A percentile compares a stretch with the other conserved stretches of the same genome.
phyloP scores from a whole-genome alignment of 2,888 invertebrate genomes.

The Lochmaea capreae region DNA sequence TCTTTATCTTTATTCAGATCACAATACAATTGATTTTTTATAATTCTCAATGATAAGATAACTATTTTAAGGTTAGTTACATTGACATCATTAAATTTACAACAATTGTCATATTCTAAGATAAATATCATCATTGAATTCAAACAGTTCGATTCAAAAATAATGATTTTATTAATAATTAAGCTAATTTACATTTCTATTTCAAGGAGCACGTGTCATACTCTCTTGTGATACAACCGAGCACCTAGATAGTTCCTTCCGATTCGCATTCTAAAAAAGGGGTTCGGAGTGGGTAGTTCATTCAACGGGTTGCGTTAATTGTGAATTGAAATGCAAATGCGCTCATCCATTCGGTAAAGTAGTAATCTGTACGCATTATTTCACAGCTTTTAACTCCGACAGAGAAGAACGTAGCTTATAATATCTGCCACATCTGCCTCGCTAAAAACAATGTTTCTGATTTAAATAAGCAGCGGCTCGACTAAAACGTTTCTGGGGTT shows the following conservation, averaged over 20 bases:
- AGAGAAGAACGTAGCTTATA: conserved; percentile 37
- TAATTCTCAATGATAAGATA: background rate
- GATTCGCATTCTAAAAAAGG: conserved; percentile 21
- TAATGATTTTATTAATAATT: background rate
- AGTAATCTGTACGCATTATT: conserved; percentile 65
- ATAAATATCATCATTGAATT: background rate
- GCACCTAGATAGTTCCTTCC: conserved; percentile 29
- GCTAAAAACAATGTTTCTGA: conserved; percentile 58
- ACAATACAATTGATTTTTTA: background rate
- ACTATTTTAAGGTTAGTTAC: background rate
- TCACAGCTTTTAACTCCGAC: conserved; percentile 64
- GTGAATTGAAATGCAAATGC: conserved; percentile 67
- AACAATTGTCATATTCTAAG: background rate
- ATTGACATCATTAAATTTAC: background rate
- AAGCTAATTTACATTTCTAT: conserved; percentile 18
- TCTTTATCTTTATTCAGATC: background rate
- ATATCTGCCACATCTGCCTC: conserved; percentile 55
- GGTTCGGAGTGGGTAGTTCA: conserved; percentile 44
- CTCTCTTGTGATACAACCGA: conserved; percentile 25
- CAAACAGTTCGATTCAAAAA: background rate
- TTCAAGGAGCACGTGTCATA: conserved; percentile 24
- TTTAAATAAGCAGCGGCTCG: conserved; percentile 39
- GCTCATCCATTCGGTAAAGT: conserved; percentile 63
- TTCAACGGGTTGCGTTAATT: conserved; percentile 64
- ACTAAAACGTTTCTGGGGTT: background rate